Base-by-base conservation (phyloP, 2,797 vertebrate species). In the Erithacus rubecula region DNA sequence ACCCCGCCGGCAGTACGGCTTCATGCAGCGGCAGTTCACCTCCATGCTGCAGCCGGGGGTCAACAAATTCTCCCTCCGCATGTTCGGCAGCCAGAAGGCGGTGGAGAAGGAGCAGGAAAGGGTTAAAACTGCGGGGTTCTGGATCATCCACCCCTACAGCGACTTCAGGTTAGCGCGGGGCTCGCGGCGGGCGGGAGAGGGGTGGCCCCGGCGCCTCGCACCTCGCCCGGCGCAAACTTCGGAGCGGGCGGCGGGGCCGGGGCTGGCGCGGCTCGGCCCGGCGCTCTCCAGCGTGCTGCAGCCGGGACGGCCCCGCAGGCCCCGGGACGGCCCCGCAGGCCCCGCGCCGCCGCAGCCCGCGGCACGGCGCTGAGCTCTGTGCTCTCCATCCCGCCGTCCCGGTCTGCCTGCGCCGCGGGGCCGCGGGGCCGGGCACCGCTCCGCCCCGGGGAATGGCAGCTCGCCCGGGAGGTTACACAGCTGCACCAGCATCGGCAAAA, bases 91-190 rank as follows among this genome's bases (percentile, higher is more conserved):
- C 98, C 99, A 99, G 98, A 99, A 99, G 98, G 99, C 99, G 74
- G 99, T 99, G 98, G 99, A 99, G 98, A 99, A 99, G 94, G 99
- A 99, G 96, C 99, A 99, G 95, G 99, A 99, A 98, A 97, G 99
- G 98, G 99, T 99, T 96, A 99, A 99, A 98, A 99, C 99, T 97
- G 99, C 99, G 96, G 99, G 99, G 96, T 99, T 99, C 98, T 99
- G 99, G 99, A 99, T 99, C 97, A 99, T 99, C 98, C 99, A 99
- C 97, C 99, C 99, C 29, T 99, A 99, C 98, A 99, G 99, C 96
- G 99, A 99, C 98, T 99, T 99, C 99, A 99, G 99, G 99, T 99
- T 98, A 99, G 98, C 88, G 92, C 94, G 43, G 75, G 72, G 32
- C 84, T 96, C 97, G 92, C 97, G 97, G 96, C 97, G 97, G 98